Conservation (phyloP, 1,140 invertebrate species). For the Olivierus martensii region DNA sequence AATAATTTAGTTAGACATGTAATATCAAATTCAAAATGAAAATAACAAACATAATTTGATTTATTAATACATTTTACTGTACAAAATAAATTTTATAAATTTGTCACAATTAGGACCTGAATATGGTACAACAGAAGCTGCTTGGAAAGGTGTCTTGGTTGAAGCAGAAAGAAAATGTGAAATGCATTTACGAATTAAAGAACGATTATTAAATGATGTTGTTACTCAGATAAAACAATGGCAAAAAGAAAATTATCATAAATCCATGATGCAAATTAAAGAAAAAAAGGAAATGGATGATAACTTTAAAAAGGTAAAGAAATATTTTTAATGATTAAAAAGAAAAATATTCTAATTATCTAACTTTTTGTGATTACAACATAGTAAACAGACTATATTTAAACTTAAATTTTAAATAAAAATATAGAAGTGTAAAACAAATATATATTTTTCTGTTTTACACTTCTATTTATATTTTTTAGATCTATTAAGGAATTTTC, state of each 20-base stretch:
- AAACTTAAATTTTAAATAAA: too few relatives aligned
- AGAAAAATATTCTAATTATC: too few relatives aligned
- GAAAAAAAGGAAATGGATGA: slow-evolving; percentile 97
- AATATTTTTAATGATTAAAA: not conserved
- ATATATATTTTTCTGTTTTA: too few relatives aligned
- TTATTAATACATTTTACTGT: too few relatives aligned
- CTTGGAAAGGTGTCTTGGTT: slow-evolving; percentile 83
- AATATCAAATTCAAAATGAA: too few relatives aligned
- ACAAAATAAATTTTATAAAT: not conserved
- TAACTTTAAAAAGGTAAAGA: slow-evolving; percentile 72
- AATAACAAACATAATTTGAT: too few relatives aligned
- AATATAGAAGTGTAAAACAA: too few relatives aligned
- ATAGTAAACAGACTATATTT: too few relatives aligned
- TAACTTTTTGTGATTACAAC: too few relatives aligned
- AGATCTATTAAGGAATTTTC: too few relatives aligned
- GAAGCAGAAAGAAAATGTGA: slow-evolving; percentile 85
- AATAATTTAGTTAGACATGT: too few relatives aligned
- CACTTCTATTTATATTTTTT: too few relatives aligned
- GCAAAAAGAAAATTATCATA: slow-evolving; percentile 96
- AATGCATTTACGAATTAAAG: slow-evolving; percentile 74
- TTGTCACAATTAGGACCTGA: slow-evolving; percentile 85
- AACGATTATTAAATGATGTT: slow-evolving; percentile 79
- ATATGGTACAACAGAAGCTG: slow-evolving; percentile 91
- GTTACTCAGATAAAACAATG: slow-evolving; percentile 80
- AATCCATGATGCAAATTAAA: slow-evolving; percentile 91